These are phyloP conservation scores for Hippocampus zosterae DNA, from an alignment of 2,113 vertebrate species.

Conservation along the genomic window DNA sequence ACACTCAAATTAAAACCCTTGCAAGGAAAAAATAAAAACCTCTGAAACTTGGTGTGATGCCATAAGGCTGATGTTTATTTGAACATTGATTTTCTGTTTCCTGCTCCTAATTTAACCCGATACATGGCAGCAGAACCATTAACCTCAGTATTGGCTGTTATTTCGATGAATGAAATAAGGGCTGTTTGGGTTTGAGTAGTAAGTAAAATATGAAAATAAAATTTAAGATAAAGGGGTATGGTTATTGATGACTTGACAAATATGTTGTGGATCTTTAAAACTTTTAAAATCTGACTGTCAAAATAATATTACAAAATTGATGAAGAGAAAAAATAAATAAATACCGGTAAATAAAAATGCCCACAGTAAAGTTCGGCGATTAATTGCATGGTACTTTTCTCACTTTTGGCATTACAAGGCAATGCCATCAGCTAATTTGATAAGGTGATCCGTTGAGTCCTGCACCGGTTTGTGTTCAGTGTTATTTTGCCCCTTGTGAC, in stretches of 20 bases:
- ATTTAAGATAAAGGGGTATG: too few species aligned
- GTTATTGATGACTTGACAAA: neutral
- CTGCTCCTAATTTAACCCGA: neutral
- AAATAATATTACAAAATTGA: neutral
- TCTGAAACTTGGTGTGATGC: neutral
- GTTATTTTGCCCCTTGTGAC: constrained; percentile 27
- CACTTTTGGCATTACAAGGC: neutral
- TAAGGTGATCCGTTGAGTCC: neutral
- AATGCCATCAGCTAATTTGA: neutral
- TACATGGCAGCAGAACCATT: neutral
- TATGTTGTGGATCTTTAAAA: neutral
- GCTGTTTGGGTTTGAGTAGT: neutral
- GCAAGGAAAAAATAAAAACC: neutral
- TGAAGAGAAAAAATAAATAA: neutral
- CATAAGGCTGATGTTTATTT: neutral
- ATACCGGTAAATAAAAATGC: too few species aligned
- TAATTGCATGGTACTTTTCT: too few species aligned
- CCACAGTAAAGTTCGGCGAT: too few species aligned
- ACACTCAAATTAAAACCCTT: neutral
- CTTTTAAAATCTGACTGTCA: neutral
- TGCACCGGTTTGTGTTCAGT: constrained; percentile 9
- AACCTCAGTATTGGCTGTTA: neutral
- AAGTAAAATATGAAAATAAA: neutral
- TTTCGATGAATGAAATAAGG: neutral
- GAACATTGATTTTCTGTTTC: neutral